phyloP scores from a whole-genome alignment of 1,140 invertebrate species.

The Neelides sp. region DNA sequence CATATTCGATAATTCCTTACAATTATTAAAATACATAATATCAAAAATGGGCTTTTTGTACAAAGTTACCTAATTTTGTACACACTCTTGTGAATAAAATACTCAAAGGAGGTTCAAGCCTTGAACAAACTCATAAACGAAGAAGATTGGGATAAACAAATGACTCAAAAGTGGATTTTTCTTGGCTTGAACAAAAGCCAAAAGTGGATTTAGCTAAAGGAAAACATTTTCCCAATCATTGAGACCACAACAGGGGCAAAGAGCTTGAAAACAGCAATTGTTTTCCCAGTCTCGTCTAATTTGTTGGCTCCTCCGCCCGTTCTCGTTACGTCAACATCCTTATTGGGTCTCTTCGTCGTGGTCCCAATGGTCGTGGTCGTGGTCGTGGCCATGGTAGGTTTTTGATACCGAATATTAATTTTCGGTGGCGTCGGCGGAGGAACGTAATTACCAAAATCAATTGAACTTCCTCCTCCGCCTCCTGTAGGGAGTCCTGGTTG shows the following conservation, averaged over 20 bases:
- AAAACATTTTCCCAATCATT: slow-evolving; percentile 27
- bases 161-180: too few species aligned
- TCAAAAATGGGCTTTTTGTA: too few species aligned
- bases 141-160: too few species aligned
- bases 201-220: slow-evolving; percentile 18
- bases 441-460: background rate
- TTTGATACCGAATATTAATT: too few species aligned
- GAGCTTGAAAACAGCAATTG: slow-evolving; percentile 26
- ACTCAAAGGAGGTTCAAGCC: too few species aligned
- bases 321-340: slow-evolving; percentile 11
- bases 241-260: slow-evolving; percentile 26
- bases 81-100: too few species aligned
- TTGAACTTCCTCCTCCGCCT: background rate
- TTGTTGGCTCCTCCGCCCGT: slow-evolving; percentile 1
- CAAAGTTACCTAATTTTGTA: too few species aligned
- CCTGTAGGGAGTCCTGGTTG: background rate
- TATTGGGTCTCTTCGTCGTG: background rate
- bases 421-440: slow-evolving; percentile 11
- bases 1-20: too few species aligned
- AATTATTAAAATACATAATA: too few species aligned
- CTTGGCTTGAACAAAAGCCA: too few species aligned
- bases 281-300: slow-evolving; percentile 10
- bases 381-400: too few species aligned
- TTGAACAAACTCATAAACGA: too few species aligned
- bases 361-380: background rate